Conservation (phyloP, 2,797 vertebrate species). For the Parotocinclus haroldoi region DNA sequence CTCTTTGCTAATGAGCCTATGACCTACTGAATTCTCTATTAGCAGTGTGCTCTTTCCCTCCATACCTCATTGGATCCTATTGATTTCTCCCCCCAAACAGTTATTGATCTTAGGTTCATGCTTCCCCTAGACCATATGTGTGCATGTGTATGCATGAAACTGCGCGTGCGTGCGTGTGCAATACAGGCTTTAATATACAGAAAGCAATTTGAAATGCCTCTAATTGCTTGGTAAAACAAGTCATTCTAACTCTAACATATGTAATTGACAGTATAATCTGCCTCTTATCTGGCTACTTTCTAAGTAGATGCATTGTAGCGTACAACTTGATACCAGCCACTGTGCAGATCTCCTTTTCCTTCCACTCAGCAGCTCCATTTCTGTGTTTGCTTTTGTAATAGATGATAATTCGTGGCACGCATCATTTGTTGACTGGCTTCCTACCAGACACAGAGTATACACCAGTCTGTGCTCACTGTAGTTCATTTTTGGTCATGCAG, state of each 20-base stretch:
- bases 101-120: constrained; percentile 48
- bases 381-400: constrained; percentile 33
- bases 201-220: neutral
- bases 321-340: neutral
- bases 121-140: constrained; percentile 22
- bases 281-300: neutral
- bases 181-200: constrained; percentile 10
- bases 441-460: neutral
- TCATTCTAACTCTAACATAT: neutral
- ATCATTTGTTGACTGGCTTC: constrained; percentile 26
- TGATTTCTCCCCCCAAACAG: constrained; percentile 32
- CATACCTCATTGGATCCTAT: constrained; percentile 43
- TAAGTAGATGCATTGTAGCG: neutral
- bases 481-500: constrained; percentile 34
- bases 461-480: constrained; percentile 1
- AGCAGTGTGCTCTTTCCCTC: constrained; percentile 25
- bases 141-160: constrained; percentile 3
- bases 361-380: constrained; percentile 14
- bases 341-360: neutral
- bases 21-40: constrained; percentile 43
- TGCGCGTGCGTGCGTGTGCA: constrained; percentile 18
- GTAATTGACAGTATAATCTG: too few species aligned
- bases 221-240: neutral
- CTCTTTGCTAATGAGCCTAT: constrained; percentile 38
- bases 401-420: neutral